A percentile compares a stretch with the other conserved stretches of the same genome.
Conservation (phyloP, 2,113 vertebrate species). For the Clarias gariepinus region DNA sequence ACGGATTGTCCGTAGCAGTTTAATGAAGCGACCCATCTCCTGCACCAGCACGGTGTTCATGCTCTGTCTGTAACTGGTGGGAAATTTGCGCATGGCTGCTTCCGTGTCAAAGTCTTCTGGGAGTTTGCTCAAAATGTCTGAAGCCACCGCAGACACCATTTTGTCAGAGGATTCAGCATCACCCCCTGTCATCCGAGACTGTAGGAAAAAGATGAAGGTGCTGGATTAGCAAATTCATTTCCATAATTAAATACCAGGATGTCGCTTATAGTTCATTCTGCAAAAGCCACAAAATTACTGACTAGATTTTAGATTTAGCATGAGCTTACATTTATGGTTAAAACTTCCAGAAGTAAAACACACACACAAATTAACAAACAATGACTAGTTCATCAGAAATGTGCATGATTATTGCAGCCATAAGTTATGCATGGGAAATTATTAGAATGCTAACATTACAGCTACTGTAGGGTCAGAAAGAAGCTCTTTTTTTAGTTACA, state of each 20-base stretch:
- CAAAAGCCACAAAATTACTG: not conserved
- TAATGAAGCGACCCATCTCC: constrained; percentile 82
- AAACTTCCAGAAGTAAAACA: too few relatives aligned
- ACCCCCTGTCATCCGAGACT: constrained; percentile 77
- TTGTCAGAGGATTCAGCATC: constrained; percentile 81
- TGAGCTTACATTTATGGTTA: not conserved
- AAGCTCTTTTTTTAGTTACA: not conserved
- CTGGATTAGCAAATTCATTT: not conserved
- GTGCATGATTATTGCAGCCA: not conserved
- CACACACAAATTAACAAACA: not conserved
- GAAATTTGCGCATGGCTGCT: constrained; percentile 78
- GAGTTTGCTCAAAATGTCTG: constrained; percentile 83
- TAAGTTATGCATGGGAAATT: not conserved
- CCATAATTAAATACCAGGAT: not conserved
- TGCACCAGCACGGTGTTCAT: constrained; percentile 91
- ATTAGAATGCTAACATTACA: not conserved
- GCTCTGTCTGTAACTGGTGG: constrained; percentile 86
- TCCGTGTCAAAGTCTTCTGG: constrained; percentile 82
- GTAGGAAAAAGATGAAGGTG: constrained; percentile 32
- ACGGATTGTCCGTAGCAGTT: constrained; percentile 64
- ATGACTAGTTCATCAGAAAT: not conserved
- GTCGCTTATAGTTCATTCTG: not conserved
- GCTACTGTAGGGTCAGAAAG: not conserved
- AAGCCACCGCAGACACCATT: constrained; percentile 82
- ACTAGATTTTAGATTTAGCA: not conserved